phyloP scores from a whole-genome alignment of 2,888 invertebrate species.

The Trileptium ribeirensis region DNA sequence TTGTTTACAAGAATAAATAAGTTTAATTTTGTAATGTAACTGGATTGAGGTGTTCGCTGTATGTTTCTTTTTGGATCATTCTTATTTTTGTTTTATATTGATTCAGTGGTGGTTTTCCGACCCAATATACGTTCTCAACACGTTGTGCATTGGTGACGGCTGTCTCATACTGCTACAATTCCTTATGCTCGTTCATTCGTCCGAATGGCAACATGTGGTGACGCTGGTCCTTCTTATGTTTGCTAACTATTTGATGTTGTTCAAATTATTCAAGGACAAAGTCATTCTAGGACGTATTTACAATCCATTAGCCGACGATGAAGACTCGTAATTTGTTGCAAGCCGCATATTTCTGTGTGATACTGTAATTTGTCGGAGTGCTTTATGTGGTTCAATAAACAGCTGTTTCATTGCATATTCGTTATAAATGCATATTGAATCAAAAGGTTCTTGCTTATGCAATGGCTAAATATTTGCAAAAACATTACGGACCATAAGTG shows the following conservation, averaged over 20 bases:
- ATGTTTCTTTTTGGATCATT: no score
- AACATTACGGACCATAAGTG: no score
- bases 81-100: constrained; percentile 1
- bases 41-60: no score
- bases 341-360: no score
- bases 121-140: constrained; percentile 64
- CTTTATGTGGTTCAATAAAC: no score
- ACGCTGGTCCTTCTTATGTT: constrained; percentile 76
- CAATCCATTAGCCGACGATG: constrained; percentile 33
- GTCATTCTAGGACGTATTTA: constrained; percentile 62
- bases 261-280: constrained; percentile 77
- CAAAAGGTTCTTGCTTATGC: no score
- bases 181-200: constrained; percentile 67
- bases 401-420: no score
- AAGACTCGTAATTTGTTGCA: constrained; percentile 4
- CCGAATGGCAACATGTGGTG: constrained; percentile 84
- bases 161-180: constrained; percentile 59
- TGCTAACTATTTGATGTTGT: constrained; percentile 82
- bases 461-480: no score
- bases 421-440: no score
- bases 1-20: no score
- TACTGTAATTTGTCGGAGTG: no score
- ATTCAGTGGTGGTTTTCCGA: constrained; percentile 75
- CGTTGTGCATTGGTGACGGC: constrained; percentile 59
- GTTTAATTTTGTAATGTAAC: no score